Evolutionary conservation across 2,113 vertebrate genomes (phyloP).

Genomic region (Gopherus evgoodei): DNA sequence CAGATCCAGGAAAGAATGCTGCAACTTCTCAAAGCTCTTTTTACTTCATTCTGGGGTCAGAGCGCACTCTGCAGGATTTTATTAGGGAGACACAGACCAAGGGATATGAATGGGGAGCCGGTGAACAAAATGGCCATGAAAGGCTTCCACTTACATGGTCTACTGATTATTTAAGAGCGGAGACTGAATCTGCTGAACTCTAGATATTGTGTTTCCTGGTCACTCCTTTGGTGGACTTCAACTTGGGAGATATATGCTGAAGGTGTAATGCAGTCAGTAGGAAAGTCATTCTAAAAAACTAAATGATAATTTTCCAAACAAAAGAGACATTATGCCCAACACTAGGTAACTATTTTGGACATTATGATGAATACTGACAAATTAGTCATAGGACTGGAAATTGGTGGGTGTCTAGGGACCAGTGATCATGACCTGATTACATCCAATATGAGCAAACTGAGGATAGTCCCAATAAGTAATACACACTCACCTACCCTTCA

Average conservation of each 20-base stretch:
- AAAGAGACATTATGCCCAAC: not conserved
- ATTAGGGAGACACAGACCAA: not conserved
- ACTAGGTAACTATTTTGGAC: no score
- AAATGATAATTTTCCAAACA: not conserved
- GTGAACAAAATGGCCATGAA: not conserved
- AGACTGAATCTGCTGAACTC: not conserved
- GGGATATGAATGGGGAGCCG: not conserved
- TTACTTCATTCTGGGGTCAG: not conserved
- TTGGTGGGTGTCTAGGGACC: not conserved
- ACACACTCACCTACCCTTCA: no score
- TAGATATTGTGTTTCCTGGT: not conserved
- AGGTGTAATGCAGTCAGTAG: not conserved
- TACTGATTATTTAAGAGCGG: not conserved
- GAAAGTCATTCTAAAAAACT: not conserved
- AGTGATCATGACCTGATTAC: not conserved
- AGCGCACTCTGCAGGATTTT: not conserved
- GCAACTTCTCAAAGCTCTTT: not conserved
- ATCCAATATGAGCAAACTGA: not conserved
- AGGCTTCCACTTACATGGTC: not conserved
- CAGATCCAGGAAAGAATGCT: conserved; percentile 1
- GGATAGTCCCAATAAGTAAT: no score
- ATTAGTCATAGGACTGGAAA: no score
- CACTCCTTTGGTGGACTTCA: not conserved
- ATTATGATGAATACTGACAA: no score
- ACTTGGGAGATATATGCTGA: not conserved